A percentile compares a stretch with the other conserved stretches of the same genome.
These are phyloP conservation scores for Nesidiocoris tenuis DNA, from an alignment of 2,888 invertebrate genomes.

Conservation along the genomic window DNA sequence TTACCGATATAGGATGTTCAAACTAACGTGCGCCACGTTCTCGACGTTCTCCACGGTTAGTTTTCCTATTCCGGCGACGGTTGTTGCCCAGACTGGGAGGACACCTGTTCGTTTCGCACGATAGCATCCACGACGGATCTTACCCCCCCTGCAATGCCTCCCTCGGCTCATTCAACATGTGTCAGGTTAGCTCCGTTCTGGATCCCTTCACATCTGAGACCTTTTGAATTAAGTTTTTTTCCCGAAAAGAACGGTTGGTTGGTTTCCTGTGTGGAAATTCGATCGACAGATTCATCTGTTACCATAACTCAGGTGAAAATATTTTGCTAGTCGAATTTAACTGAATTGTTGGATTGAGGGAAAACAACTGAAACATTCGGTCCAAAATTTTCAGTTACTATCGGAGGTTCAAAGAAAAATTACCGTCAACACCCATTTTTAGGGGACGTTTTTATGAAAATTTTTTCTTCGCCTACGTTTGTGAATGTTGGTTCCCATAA, in stretches of 20 bases:
- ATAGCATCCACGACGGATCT: slow-evolving; percentile 30
- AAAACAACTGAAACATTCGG: no score
- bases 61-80: background rate
- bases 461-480: no score
- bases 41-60: background rate
- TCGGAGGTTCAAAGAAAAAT: no score
- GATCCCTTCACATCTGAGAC: background rate
- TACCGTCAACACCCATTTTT: no score
- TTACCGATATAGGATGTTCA: background rate
- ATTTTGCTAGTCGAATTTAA: no score
- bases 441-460: no score
- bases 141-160: background rate
- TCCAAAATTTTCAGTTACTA: no score
- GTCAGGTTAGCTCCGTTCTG: slow-evolving; percentile 8
- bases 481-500: no score
- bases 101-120: slow-evolving; percentile 35
- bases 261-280: background rate
- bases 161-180: slow-evolving; percentile 21
- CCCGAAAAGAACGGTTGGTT: background rate
- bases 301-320: no score
- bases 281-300: background rate
- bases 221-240: background rate
- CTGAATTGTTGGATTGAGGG: no score
- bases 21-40: background rate
- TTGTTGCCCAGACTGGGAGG: slow-evolving; percentile 5